phyloP scores from a whole-genome alignment of 1,140 invertebrate species.

The Drosophila ercepeae region DNA sequence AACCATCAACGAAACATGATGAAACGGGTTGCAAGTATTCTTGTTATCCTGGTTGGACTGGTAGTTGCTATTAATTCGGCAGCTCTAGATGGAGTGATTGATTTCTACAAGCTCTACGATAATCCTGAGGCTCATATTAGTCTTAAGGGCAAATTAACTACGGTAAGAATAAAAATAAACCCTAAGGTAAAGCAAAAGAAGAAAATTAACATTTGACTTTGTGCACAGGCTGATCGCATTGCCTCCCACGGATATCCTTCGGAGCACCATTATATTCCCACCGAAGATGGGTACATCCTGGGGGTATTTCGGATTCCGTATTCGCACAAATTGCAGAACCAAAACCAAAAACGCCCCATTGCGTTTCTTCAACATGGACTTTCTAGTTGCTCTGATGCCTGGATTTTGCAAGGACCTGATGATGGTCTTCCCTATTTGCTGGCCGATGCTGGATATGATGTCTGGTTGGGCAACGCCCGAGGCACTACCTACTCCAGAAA shows the following conservation, averaged over 20 bases:
- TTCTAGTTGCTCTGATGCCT: conserved; percentile 89
- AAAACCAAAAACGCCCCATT: conserved; percentile 83
- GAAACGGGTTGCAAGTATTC: background rate
- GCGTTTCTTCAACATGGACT: conserved; percentile 90
- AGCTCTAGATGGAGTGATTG: conserved; percentile 34
- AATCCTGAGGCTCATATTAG: conserved; percentile 58
- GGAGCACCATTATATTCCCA: conserved; percentile 84
- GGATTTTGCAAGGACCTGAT: conserved; percentile 87
- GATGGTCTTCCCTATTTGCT: conserved; percentile 85
- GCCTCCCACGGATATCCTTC: conserved; percentile 84
- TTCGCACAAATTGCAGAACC: conserved; percentile 57
- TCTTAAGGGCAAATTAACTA: conserved; percentile 32
- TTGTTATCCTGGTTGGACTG: conserved; percentile 10
- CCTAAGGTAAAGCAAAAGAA: background rate
- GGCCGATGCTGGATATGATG: conserved; percentile 89
- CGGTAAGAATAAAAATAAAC: conserved; percentile 26
- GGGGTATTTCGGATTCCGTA: conserved; percentile 84
- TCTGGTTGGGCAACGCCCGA: conserved; percentile 86
- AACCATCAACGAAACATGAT: conserved; percentile 22
- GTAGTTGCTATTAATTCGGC: conserved; percentile 2
- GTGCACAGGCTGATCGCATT: conserved; percentile 49
- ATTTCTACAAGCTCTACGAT: conserved; percentile 59
- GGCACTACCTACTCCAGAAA: conserved; percentile 84
- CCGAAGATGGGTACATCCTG: conserved; percentile 85
- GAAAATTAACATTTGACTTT: background rate